Base-by-base conservation (phyloP, 2,113 vertebrate species). In the Rhinoptilus africanus region DNA sequence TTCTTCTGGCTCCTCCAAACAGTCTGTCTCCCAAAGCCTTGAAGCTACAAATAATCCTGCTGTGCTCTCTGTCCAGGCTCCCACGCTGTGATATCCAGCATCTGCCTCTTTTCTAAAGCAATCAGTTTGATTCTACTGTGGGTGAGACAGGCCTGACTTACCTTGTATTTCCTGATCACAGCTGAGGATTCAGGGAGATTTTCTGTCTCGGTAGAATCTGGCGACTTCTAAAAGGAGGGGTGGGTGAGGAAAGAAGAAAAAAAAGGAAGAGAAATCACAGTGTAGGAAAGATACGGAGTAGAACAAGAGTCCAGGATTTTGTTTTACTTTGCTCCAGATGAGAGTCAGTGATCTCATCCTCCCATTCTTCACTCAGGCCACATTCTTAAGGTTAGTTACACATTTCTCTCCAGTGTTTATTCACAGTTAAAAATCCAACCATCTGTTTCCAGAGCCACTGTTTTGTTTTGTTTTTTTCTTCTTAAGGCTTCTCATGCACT, bases 81-180 rank as follows among this genome's bases (percentile, higher is more conserved):
- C 88, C 92, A 91, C 60, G 16, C 73, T 86, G 37, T 63, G 68
- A 89, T 74, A 78, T 39, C 74, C 95, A 94, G 41, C 56, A 97
- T 81, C 62, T 92, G 67, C 18, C 47, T 67, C 35, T 88, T 73
- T 88, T 82, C 63, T 95, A 83, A 88, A 92, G 68, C 69, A 78
- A 48, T 67, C 57, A 64, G 34, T 78, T 92, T 95, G 73, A 91
- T 92, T 89, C 76, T 67, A 51, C 72, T 45, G 8, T 1, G 10
- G 32, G 18, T 35, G 67, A 89, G 59, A 57, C 27, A 85, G 78
- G 63, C 47, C 45, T 72, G 72, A 80, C 41, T 92, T 92, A 96
- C 97, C 89, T 92, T 95, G 87, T 89, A 97, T 95, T 94, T 97
- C 39, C 85, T 94, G 45, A 81, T 51, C 63, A 54, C 76, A 78